Evolutionary conservation across 1,140 invertebrate species (phyloP), one percentile per base, ranked within the genome.

Genomic region (Gonatopus flavifemur): DNA sequence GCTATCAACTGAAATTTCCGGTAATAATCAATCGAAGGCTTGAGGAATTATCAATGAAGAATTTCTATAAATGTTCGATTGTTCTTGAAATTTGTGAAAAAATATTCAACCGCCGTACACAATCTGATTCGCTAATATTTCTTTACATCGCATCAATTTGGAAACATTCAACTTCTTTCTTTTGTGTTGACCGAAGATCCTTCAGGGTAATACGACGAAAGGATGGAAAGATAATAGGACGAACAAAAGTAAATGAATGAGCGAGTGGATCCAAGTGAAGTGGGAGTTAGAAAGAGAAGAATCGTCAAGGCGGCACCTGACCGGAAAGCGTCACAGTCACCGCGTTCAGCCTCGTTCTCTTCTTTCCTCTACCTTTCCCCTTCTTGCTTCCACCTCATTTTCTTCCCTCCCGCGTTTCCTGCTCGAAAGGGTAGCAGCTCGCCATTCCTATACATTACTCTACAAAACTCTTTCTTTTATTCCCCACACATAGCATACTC

Each of bases 311-410:
- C 67, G 67, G 69, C 72, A 74, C 70, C 72, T 74, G 70, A 73
- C 72, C 70, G 72, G 72, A 74, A 74, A 72, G 65, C 72, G 72
- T 74, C 67, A 73, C 70, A 74, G 72, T 73, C 68, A 62, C 46
- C 69, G 72, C 60, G 64, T 64, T 71, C 66, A 74, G 65, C 65
- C 63, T 70, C 64, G 68, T 70, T 69, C 62, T 55, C 56, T 64
- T 52, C 51, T 57, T 68, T 67, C 59, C 61, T 61, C 57, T 59
- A 57, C 45, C 38, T 36, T 62, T 51, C 46, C 47, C 57, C 49
- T 52, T 48, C 53, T 43, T 52, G 49, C 43, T 48, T 47, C 22
- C 46, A 45, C 49, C 43, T 30, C 16, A n/a, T n/a, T n/a, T n/a
- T n/a, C n/a, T n/a, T n/a, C 21, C 30, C 21, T 18, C 31, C 18